phyloP scores from a whole-genome alignment of 2,797 vertebrate genomes.

The Takifugu ocellatus region DNA sequence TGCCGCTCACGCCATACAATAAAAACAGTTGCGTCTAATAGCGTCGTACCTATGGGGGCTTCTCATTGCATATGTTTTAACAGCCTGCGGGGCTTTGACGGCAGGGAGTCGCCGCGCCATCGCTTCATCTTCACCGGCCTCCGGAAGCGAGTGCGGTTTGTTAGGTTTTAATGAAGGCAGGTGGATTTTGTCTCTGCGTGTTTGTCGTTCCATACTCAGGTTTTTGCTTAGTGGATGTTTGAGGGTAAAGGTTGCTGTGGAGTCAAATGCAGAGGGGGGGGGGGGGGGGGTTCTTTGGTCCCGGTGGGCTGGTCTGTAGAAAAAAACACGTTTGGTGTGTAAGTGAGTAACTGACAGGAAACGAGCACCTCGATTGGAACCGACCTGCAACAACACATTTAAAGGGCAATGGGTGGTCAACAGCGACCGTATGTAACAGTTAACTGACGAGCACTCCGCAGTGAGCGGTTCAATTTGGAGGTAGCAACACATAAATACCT shows the following conservation, averaged over 20 bases:
- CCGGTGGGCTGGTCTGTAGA: background rate
- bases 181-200: conserved; percentile 17
- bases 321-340: conserved; percentile 20
- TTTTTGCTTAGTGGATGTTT: conserved; percentile 47
- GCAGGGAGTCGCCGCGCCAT: conserved; percentile 4
- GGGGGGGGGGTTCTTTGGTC: conserved; percentile 11
- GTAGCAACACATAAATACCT: background rate
- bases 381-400: conserved; percentile 5
- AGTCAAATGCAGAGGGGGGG: background rate
- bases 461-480: background rate
- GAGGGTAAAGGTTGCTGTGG: conserved; percentile 16
- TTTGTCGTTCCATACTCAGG: conserved; percentile 61
- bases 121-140: conserved; percentile 18
- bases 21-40: background rate
- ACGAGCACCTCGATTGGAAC: conserved; percentile 2
- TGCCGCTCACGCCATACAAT: background rate
- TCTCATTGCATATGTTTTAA: too few species aligned
- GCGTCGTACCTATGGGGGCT: too few species aligned
- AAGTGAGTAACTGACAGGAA: background rate
- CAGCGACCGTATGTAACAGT: conserved; percentile 5
- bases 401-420: conserved; percentile 2
- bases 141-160: conserved; percentile 22
- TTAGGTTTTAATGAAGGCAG: conserved; percentile 27
- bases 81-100: background rate
- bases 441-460: conserved; percentile 21